Evolutionary conservation across 2,113 vertebrate genomes (phyloP).

Genomic region (Rhadina sibilatrix): DNA sequence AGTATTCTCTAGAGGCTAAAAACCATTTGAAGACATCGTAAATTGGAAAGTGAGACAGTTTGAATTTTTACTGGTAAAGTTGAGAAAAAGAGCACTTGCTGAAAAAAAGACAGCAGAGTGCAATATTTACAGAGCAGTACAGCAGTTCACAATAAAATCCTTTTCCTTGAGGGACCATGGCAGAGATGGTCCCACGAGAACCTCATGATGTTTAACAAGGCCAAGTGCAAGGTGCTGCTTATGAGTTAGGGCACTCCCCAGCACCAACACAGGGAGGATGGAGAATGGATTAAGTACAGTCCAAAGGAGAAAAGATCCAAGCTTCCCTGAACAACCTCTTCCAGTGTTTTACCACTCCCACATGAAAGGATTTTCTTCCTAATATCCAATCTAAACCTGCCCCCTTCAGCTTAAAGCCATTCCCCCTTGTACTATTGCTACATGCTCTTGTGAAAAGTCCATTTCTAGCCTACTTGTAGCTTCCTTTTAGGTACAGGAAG

Average conservation of each 20-base stretch:
- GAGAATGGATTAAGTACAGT: neutral
- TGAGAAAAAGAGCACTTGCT: neutral
- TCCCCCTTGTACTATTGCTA: neutral
- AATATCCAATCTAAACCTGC: neutral
- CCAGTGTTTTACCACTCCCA: neutral
- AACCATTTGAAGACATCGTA: neutral
- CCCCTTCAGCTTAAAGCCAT: neutral
- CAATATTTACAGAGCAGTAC: neutral
- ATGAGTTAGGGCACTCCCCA: neutral
- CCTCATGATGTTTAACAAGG: neutral
- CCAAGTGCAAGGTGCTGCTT: neutral
- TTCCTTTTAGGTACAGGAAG: neutral
- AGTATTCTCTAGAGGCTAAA: neutral
- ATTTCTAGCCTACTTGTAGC: neutral
- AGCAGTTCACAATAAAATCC: neutral
- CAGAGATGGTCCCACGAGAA: neutral
- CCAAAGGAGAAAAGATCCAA: neutral
- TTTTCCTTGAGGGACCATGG: neutral
- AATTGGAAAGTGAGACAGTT: neutral
- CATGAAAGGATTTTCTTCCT: neutral
- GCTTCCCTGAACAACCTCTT: neutral
- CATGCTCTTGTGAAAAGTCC: neutral
- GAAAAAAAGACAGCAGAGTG: neutral
- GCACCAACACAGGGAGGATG: fast-evolving
- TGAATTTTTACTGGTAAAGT: neutral